A percentile compares a stretch with the other conserved stretches of the same genome.
These are phyloP conservation scores for Hirtodrosophila confusa DNA, from an alignment of 2,888 invertebrate genomes.

Conservation along the genomic window DNA sequence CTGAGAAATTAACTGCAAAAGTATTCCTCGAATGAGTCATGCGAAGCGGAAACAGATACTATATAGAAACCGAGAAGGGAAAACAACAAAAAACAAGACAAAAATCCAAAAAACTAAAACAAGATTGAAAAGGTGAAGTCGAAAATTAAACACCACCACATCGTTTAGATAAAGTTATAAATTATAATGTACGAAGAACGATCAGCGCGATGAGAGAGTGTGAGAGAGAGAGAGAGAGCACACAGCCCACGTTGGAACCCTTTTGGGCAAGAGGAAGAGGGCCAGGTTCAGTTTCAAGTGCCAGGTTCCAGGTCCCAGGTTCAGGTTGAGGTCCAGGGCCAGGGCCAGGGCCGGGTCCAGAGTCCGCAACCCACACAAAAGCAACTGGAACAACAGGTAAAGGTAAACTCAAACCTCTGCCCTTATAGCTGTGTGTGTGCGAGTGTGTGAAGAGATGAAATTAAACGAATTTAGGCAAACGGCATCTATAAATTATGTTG, in stretches of 20 bases:
- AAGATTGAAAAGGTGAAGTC: constrained; percentile 78
- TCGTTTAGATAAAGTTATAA: constrained; percentile 83
- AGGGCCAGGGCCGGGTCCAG: constrained; percentile 10
- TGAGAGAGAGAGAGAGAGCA: constrained; percentile 25
- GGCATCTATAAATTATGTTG: constrained; percentile 78
- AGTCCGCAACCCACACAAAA: constrained; percentile 45
- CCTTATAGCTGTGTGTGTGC: constrained; percentile 2
- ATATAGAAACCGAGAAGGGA: constrained; percentile 19
- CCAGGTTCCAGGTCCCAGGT: constrained; percentile 2
- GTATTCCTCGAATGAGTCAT: constrained; percentile 66
- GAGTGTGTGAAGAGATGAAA: constrained; percentile 58
- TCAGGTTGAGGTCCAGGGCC: neutral
- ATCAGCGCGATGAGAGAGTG: too few species aligned
- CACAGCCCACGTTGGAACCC: constrained; percentile 44
- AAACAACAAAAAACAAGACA: constrained; percentile 12
- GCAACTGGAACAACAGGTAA: constrained; percentile 46
- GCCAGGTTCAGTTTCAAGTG: neutral
- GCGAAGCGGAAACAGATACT: constrained; percentile 66
- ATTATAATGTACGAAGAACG: constrained; percentile 78
- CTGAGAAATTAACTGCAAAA: constrained; percentile 25
- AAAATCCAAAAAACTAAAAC: constrained; percentile 30
- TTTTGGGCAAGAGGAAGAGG: constrained; percentile 30
- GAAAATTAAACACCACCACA: constrained; percentile 83
- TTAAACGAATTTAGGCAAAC: constrained; percentile 80
- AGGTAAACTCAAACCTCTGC: constrained; percentile 31